Conservation (phyloP, 2,888 invertebrate genomes). For the Merodon equestris region DNA sequence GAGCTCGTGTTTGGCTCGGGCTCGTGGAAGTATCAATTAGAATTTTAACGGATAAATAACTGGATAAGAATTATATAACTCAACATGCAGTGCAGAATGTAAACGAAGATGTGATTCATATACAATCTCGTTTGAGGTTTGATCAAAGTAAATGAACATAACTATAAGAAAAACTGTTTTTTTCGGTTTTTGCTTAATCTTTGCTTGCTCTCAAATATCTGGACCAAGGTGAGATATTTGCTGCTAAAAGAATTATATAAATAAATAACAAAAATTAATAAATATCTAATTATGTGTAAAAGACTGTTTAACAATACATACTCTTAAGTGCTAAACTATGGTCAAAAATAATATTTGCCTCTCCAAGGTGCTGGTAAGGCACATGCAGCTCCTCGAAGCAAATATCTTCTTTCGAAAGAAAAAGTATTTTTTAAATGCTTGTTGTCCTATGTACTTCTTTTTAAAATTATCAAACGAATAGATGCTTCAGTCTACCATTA, state of each 20-base stretch:
- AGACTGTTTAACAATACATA: too few species aligned
- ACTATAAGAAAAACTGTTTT: slow-evolving; percentile 72
- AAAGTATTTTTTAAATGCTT: too few species aligned
- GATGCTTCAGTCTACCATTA: too few species aligned
- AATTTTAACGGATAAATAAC: slow-evolving; percentile 72
- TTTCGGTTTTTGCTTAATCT: slow-evolving; percentile 25
- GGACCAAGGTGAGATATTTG: slow-evolving; percentile 69
- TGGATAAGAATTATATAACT: slow-evolving; percentile 70
- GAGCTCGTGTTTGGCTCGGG: slow-evolving; percentile 14
- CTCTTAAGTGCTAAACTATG: too few species aligned
- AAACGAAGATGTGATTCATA: slow-evolving; percentile 46
- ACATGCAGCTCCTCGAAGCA: background rate
- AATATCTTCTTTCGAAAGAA: too few species aligned
- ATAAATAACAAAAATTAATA: slow-evolving; percentile 63
- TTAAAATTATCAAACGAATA: too few species aligned
- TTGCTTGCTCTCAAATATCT: slow-evolving; percentile 59
- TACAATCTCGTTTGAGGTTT: slow-evolving; percentile 76
- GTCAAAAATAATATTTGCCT: background rate
- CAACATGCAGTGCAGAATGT: slow-evolving; percentile 54
- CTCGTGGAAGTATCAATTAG: slow-evolving; percentile 12
- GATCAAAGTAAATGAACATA: slow-evolving; percentile 79
- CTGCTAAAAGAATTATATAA: slow-evolving; percentile 68
- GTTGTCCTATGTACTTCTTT: too few species aligned
- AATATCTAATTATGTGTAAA: slow-evolving; percentile 46
- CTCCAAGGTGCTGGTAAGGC: slow-evolving; percentile 1